These are phyloP conservation scores for Mastomys coucha DNA, from an alignment of 2,113 vertebrate genomes.

Conservation along the genomic window DNA sequence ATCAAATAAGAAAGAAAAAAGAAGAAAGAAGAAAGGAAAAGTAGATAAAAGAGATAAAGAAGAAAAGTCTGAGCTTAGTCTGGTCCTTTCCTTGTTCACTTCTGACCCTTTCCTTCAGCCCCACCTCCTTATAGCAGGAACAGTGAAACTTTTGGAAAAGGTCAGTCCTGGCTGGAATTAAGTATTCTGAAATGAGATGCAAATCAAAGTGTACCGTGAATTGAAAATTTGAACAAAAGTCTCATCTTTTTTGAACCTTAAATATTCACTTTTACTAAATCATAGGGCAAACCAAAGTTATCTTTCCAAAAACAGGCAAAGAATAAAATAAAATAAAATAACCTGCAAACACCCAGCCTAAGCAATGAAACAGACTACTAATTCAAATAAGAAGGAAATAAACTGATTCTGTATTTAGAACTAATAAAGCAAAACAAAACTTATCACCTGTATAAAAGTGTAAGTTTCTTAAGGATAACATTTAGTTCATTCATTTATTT, in stretches of 20 bases:
- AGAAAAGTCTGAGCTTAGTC: neutral
- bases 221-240: constrained; percentile 61
- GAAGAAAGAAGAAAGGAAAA: constrained; percentile 57
- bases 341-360: neutral
- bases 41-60: neutral
- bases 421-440: constrained; percentile 22
- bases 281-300: constrained; percentile 45
- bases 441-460: neutral
- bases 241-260: constrained; percentile 16
- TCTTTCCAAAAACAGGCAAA: constrained; percentile 31
- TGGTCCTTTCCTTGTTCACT: neutral
- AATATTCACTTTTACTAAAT: constrained; percentile 58
- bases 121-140: neutral
- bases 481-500: neutral
- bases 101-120: neutral
- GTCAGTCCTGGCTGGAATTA: neutral
- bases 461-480: neutral
- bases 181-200: constrained; percentile 28
- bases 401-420: constrained; percentile 49
- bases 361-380: neutral
- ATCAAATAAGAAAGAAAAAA: constrained; percentile 44
- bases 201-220: constrained; percentile 33
- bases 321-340: neutral
- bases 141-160: constrained; percentile 46
- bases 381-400: neutral